Percentiles rank a stretch among this genome's conserved stretches.
phyloP scores from a whole-genome alignment of 1,140 invertebrate genomes.

The Linepithema humile region DNA sequence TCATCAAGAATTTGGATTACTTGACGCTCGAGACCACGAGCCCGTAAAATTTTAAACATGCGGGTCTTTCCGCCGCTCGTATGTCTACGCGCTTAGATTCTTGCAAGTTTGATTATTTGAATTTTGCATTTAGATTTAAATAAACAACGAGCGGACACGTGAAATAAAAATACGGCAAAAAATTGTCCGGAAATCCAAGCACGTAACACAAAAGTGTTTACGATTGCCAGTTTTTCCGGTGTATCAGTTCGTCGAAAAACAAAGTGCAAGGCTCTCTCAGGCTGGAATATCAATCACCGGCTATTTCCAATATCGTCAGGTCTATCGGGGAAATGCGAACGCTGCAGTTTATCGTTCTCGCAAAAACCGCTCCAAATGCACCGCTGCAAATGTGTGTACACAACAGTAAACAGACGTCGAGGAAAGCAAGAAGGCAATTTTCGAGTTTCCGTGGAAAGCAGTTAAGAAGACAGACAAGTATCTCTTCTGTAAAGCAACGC shows the following conservation, averaged over 20 bases:
- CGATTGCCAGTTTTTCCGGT: conserved; percentile 7
- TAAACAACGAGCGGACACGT: conserved; percentile 4
- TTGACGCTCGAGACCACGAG: not conserved
- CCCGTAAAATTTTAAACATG: not conserved
- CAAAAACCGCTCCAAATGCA: not conserved
- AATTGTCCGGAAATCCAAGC: not conserved
- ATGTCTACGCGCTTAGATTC: not conserved
- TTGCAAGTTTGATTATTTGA: not conserved
- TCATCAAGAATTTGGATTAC: not conserved
- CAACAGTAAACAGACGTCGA: conserved; percentile 13
- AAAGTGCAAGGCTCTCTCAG: not conserved
- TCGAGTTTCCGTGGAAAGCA: not conserved
- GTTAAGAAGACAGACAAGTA: conserved; percentile 14
- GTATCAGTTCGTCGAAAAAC: conserved; percentile 33
- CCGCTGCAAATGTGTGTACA: not conserved
- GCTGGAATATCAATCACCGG: conserved; percentile 37
- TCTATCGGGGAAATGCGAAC: conserved; percentile 2
- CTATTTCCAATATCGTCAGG: conserved; percentile 12
- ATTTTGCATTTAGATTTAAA: conserved; percentile 9
- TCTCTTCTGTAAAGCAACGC: not conserved
- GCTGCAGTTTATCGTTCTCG: conserved; percentile 11
- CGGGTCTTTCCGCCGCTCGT: not conserved
- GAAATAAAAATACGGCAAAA: conserved; percentile 21
- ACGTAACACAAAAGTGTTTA: conserved; percentile 14
- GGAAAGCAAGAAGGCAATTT: conserved; percentile 21